Evolutionary conservation across 2,797 vertebrate species (phyloP), one percentile per base, ranked within the genome.

Genomic region (Phrynocephalus guinanensis): DNA sequence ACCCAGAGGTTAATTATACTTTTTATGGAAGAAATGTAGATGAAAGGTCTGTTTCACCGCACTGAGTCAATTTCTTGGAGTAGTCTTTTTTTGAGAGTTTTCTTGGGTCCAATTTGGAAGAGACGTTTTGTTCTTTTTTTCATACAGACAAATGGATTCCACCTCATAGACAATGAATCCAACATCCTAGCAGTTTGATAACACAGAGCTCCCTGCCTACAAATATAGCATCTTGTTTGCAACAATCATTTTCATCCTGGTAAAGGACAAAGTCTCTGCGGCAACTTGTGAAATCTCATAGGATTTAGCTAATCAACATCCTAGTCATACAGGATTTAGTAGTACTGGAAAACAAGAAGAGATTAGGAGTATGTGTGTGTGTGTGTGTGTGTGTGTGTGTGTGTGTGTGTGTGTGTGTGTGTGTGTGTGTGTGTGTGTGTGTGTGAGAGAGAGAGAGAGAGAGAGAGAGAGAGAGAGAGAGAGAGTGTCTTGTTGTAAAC

Each of bases 261-360:
- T 2, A 44, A 63, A 18, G 26, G 73, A 48, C 2, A 11, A 81
- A 3, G 11, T 84, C 73, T 88, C 78, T 86, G 86, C 38, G 79
- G 20, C 13, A 85, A 79, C 68, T 83, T 33, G 66, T 52, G 15
- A 76, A 18, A 22, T 85, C 72, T 79, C 20, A 2, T 0, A 0
- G 38, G 72, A 88, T 84, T 90, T 90, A 63, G 75, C 68, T 84
- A 85, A 56, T 70, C 90, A 91, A 84, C 26, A 82, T 11, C 8
- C 11, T 79, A 52, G 20, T 5, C 56, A 76, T 71, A 3, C 75
- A 44, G 33, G 68, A 72, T 18, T 83, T 44, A 56, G 18, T 73
- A 80, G 82, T 84, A 77, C 33, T 50, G 24, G 79, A 87, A 85
- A 71, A 5, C 15, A 56, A 63, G 30, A 70, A 77, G 88, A 86